These are phyloP conservation scores for Temnothorax unifasciatus DNA, from an alignment of 2,888 invertebrate species.

Conservation along the genomic window DNA sequence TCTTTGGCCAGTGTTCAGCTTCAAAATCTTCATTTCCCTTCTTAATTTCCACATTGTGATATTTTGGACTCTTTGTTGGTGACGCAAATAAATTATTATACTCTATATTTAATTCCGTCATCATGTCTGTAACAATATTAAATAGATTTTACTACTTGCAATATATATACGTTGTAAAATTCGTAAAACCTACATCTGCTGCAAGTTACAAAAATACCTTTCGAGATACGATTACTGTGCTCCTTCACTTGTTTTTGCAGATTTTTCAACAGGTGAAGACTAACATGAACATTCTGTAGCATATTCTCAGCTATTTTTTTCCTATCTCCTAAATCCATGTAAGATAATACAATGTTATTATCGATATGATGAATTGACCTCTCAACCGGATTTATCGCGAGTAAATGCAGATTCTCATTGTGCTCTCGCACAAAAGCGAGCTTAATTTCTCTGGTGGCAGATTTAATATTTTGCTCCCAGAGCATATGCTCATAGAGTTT, in stretches of 20 bases:
- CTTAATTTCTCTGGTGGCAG: constrained; percentile 81
- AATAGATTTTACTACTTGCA: background rate
- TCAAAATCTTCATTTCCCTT: constrained; percentile 72
- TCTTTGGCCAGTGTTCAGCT: constrained; percentile 76
- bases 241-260: constrained; percentile 87
- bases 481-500: constrained; percentile 88
- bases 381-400: constrained; percentile 39
- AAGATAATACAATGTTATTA: constrained; percentile 76
- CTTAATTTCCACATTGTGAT: constrained; percentile 76
- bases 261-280: constrained; percentile 86
- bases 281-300: constrained; percentile 86
- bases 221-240: constrained; percentile 85
- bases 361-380: constrained; percentile 34
- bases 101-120: constrained; percentile 19
- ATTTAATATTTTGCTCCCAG: constrained; percentile 87
- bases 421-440: constrained; percentile 47
- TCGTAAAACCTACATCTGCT: background rate
- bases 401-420: constrained; percentile 21
- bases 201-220: constrained; percentile 25
- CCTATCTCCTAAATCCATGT: constrained; percentile 83
- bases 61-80: constrained; percentile 77
- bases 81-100: constrained; percentile 70
- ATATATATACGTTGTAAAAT: background rate
- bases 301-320: constrained; percentile 84
- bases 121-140: constrained; percentile 15